phyloP scores from a whole-genome alignment of 2,113 vertebrate genomes.

The Hippocampus comes region DNA sequence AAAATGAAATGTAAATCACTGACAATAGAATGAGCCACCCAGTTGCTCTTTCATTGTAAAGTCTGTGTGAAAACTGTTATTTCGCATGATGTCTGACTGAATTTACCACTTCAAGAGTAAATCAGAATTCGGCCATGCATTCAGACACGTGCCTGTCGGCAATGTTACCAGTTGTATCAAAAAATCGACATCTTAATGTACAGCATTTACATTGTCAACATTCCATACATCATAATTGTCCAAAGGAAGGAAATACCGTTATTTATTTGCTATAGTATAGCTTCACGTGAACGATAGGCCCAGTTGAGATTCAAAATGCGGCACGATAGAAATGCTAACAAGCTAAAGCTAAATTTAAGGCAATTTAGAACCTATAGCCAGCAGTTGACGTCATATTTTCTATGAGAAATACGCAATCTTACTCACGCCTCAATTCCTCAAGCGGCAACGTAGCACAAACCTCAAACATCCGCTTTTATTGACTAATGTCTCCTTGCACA shows the following conservation, averaged over 20 bases:
- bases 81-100: conserved; percentile 75
- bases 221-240: neutral
- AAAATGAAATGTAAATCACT: conserved; percentile 40
- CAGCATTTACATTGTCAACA: neutral
- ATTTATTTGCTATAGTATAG: neutral
- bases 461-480: neutral
- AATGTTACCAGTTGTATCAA: conserved; percentile 69
- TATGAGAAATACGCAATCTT: neutral
- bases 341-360: neutral
- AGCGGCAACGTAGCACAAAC: neutral
- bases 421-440: neutral
- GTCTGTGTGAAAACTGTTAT: conserved; percentile 47
- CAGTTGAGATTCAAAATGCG: too few relatives aligned
- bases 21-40: conserved; percentile 24
- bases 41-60: neutral
- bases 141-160: neutral
- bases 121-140: conserved; percentile 71
- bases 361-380: neutral
- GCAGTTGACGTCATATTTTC: neutral
- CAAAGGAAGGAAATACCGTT: neutral
- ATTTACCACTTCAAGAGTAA: conserved; percentile 63
- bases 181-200: neutral
- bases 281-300: neutral
- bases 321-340: neutral
- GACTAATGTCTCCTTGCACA: neutral